Conservation (phyloP, 2,888 invertebrate genomes). For the Plusia festucae region DNA sequence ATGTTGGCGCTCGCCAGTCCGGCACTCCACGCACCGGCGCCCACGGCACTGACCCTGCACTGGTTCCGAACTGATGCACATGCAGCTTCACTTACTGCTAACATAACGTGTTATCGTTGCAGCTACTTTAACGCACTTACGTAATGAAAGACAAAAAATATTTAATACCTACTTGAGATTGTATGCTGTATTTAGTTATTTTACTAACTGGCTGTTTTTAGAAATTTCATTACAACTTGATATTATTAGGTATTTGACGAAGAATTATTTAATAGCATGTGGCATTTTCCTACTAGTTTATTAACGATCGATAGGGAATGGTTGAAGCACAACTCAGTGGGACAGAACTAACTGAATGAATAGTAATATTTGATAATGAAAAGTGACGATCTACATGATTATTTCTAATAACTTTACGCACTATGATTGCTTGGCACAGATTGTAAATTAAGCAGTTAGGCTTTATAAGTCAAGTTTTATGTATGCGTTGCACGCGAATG, state of each 20-base stretch:
- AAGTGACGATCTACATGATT: not conserved
- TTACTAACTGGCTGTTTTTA: too few relatives aligned
- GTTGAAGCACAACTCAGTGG: not conserved
- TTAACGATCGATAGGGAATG: not conserved
- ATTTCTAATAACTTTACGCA: not conserved
- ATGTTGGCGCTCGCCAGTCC: conserved; percentile 41
- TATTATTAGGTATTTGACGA: too few relatives aligned
- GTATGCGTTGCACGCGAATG: conserved; percentile 8
- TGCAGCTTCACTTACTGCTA: conserved; percentile 61
- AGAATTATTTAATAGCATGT: not conserved
- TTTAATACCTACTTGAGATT: not conserved
- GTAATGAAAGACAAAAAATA: conserved; percentile 7
- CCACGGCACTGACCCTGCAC: conserved; percentile 80
- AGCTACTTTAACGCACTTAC: conserved; percentile 22
- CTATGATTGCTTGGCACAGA: not conserved
- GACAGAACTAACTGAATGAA: not conserved
- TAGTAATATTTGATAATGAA: not conserved
- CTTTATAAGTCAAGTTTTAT: conserved; percentile 3
- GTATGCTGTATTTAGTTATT: too few relatives aligned
- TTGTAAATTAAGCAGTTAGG: conserved; percentile 1
- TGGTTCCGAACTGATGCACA: conserved; percentile 78
- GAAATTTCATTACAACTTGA: too few relatives aligned
- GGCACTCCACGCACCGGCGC: conserved; percentile 73
- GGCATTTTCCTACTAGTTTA: not conserved
- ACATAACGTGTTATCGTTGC: conserved; percentile 54